These are phyloP conservation scores for Parnassius smintheus DNA, from an alignment of 2,888 invertebrate species.

Conservation along the genomic window DNA sequence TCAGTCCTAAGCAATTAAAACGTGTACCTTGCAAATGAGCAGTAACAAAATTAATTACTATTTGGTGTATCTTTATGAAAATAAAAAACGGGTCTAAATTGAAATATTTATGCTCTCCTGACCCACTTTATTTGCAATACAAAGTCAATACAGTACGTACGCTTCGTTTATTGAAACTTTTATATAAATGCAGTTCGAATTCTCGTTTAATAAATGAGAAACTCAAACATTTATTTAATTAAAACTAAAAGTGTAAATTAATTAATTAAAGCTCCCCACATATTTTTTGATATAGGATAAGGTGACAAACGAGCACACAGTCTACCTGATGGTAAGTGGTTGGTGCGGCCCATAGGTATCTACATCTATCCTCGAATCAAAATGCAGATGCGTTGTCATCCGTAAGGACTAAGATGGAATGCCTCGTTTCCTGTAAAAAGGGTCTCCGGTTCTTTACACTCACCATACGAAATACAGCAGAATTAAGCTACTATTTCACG, in stretches of 20 bases:
- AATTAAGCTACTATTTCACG: too few species aligned
- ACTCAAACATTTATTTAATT: constrained; percentile 12
- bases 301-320: too few species aligned
- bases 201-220: constrained; percentile 24
- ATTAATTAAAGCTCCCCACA: constrained; percentile 20
- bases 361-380: too few species aligned
- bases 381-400: too few species aligned
- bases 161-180: constrained; percentile 20
- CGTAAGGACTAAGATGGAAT: too few species aligned
- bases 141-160: not conserved
- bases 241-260: constrained; percentile 12
- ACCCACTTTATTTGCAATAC: constrained; percentile 16
- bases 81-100: constrained; percentile 13
- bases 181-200: constrained; percentile 11
- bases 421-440: too few species aligned
- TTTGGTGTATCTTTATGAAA: constrained; percentile 13
- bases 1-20: constrained; percentile 42
- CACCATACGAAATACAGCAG: too few species aligned
- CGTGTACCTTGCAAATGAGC: constrained; percentile 26
- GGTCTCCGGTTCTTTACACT: too few species aligned
- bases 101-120: constrained; percentile 4
- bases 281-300: too few species aligned
- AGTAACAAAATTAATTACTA: constrained; percentile 21
- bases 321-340: too few species aligned
- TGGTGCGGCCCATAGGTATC: too few species aligned